These are phyloP conservation scores for Nephrotoma flavescens DNA, from an alignment of 2,888 invertebrate species.

Conservation along the genomic window DNA sequence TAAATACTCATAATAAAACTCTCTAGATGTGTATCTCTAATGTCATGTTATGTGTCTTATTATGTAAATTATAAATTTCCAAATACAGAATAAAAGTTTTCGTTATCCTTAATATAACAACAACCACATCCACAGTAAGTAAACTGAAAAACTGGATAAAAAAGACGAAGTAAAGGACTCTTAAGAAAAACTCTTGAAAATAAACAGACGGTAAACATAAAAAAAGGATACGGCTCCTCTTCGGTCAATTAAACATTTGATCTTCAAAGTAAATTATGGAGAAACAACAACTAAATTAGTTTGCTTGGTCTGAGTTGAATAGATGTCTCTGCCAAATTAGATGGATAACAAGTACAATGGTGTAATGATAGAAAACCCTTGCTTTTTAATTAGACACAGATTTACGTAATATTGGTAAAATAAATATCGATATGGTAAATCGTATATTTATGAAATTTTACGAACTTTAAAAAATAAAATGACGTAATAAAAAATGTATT, in stretches of 20 bases:
- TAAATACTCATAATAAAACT: background rate
- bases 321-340: background rate
- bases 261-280: background rate
- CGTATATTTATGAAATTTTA: too few species aligned
- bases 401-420: too few species aligned
- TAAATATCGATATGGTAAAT: too few species aligned
- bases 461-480: too few species aligned
- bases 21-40: background rate
- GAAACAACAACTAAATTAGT: background rate
- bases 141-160: background rate
- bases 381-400: too few species aligned
- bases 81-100: background rate
- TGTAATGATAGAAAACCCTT: too few species aligned
- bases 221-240: background rate
- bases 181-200: background rate
- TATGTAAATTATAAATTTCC: background rate
- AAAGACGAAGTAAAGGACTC: background rate
- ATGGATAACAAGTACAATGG: too few species aligned
- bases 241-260: background rate
- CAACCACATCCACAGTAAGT: background rate
- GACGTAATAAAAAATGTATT: too few species aligned
- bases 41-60: background rate
- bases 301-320: background rate
- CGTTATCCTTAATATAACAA: background rate
- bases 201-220: background rate